Base-by-base conservation (phyloP, 2,797 vertebrate genomes). In the Sebastes cheni region DNA sequence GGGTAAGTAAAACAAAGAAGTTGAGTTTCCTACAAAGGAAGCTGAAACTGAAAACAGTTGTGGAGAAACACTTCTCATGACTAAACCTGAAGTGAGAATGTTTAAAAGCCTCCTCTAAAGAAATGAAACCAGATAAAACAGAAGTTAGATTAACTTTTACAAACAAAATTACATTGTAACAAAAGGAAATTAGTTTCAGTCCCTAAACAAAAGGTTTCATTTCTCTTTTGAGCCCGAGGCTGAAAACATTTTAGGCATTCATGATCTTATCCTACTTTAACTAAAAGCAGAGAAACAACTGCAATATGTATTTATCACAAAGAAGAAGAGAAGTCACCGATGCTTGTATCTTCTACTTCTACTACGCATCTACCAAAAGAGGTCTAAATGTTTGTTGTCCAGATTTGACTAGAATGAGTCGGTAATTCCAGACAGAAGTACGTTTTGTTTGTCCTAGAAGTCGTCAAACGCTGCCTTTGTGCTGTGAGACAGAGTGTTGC, bases 71-170 rank as follows among this genome's bases (percentile, higher is more conserved):
- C 12, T 22, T 74, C 83, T 58, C 70, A 52, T 18, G 60, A 74
- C 36, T 6, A 13, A 73, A 65, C 18, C 1, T 39, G 16, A 20
- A 67, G 30, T 76, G 9, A 59, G 55, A 72, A 66, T 23, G 11
- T 42, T 32, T n/a, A 22, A 14, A 72, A 27, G 20, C 4, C 14
- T 69, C 18, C 3, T 2, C 25, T 8, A 27, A 77, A 30, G 66
- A 83, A 86, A 67, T 54, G 65, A 80, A 87, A 85, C 72, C 18
- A 64, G 67, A 81, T 67, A 25, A 80, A 89, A 84, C 22, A 39
- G 64, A 87, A 80, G 64, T 67, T 29, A 3, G 22, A 12, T 25
- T 6, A 20, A 39, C 30, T 36, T 66, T 39, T 8, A 60, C 42
- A 62, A 52, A 71, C n/a, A 54, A 60, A 66, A 62, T 42, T 25